Percentiles rank a stretch among this genome's conserved stretches.
Conservation (phyloP, 2,113 vertebrate species). For the Rhea pennata region DNA sequence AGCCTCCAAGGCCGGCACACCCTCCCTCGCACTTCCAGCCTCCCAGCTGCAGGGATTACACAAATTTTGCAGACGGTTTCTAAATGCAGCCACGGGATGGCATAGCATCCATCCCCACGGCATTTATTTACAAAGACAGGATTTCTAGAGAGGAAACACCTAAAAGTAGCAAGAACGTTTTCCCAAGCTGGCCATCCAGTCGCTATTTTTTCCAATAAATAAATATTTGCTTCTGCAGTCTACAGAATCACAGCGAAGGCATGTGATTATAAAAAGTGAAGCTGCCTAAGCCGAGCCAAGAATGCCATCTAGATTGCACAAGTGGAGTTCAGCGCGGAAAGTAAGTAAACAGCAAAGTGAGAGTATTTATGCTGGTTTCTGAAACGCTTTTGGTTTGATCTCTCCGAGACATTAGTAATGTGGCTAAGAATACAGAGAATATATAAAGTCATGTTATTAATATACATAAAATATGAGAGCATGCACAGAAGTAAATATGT, state of each 20-base stretch:
- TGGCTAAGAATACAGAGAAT: background rate
- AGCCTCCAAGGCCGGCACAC: background rate
- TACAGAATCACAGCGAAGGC: background rate
- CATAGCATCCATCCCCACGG: rapidly evolving
- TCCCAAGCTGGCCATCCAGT: background rate
- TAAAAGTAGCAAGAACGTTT: background rate
- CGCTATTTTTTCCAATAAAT: rapidly evolving
- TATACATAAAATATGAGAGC: background rate
- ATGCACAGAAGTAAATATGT: background rate
- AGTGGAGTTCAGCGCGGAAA: background rate
- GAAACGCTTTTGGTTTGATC: background rate
- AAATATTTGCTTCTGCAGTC: background rate
- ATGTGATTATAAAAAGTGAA: background rate
- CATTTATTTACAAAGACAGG: background rate
- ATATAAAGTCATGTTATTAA: background rate
- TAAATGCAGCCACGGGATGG: background rate
- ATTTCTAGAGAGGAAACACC: background rate
- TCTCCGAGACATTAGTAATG: background rate
- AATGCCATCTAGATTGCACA: background rate
- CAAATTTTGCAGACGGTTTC: background rate
- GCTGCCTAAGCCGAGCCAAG: background rate
- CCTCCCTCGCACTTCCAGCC: background rate
- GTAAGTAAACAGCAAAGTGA: background rate
- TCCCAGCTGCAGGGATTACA: background rate
- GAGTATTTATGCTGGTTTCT: background rate